Evolutionary conservation across 1,140 invertebrate genomes (phyloP), one percentile per base, ranked within the genome.

Genomic region (Lucilia cuprina): DNA sequence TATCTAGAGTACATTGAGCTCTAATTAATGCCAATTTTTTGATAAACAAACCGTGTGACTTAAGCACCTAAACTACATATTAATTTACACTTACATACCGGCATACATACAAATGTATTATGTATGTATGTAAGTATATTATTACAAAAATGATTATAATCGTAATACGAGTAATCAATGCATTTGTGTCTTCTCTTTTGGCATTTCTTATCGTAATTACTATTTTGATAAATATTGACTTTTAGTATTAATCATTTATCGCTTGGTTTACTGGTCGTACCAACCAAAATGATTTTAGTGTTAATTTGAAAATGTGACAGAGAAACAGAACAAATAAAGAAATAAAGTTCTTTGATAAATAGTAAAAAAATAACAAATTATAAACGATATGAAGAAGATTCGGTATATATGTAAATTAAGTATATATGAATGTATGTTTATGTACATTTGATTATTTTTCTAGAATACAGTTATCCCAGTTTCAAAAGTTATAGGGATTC

Each of bases 201-300:
- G 30, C 82, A 19, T 70, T 74, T 83, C 55, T 83, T 83, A 83
- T 83, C 82, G 65, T 70, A 83, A 83, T 83, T 83, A 83, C 82
- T 35, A 83, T 83, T 30, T 30, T 70, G 82, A 70, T 55, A 83
- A 83, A 83, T 83, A 83, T 83, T 83, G 60, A 74, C 30, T 70
- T 70, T n/a, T 50, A 21, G 55, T 70, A 83, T 83, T 74, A 70
- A 83, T 83, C 82, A 70, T 35, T 55, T 17, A 19, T 8, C 82
- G 82, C 7, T 12, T n/a, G n/a, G 41, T 82, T 8, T 82, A 21
- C n/a, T 75, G 25, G 0, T 41, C 75, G 41, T 41, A 41, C 41
- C 41, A 41, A 41, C 41, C 41, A 35, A 21, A 41, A 49, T 34
- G 10, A 21, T 49, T 49, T 8, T 49, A 80, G 77, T 80, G 77